Evolutionary conservation across 2,888 invertebrate genomes (phyloP).

Genomic region (Caenorhabditis doughertyi): DNA sequence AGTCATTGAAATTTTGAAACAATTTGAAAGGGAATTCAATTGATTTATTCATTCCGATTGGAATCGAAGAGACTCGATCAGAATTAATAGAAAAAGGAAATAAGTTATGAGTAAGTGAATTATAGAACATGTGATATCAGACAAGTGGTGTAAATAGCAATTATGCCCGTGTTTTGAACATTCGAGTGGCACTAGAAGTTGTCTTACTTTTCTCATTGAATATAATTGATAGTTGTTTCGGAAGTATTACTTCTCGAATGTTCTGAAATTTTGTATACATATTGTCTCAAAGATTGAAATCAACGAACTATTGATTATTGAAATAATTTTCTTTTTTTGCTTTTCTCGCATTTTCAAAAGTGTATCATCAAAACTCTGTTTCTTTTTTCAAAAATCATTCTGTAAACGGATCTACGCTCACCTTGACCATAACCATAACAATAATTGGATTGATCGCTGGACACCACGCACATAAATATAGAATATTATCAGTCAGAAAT

Average conservation of each 20-base stretch:
- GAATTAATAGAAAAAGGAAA: background rate
- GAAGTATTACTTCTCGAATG: constrained; percentile 27
- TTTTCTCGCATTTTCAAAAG: no score
- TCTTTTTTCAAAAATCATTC: no score
- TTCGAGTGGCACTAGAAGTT: background rate
- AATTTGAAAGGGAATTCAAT: background rate
- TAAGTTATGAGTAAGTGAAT: no score
- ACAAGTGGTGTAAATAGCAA: constrained; percentile 5
- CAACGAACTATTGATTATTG: no score
- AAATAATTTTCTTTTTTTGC: no score
- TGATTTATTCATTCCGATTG: constrained; percentile 20
- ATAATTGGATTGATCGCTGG: constrained; percentile 60
- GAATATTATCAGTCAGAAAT: constrained; percentile 14
- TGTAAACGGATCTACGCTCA: background rate
- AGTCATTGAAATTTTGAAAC: constrained; percentile 13
- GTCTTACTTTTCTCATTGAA: constrained; percentile 13
- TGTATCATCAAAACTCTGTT: no score
- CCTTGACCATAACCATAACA: constrained; percentile 57
- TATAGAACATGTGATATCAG: background rate
- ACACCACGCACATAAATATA: constrained; percentile 59
- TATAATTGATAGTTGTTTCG: background rate
- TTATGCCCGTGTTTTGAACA: constrained; percentile 19
- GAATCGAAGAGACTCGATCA: no score
- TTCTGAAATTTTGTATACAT: constrained; percentile 8
- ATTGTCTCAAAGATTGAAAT: no score